Percentiles rank a stretch among this genome's conserved stretches.
These are phyloP conservation scores for Tipula vernalis DNA, from an alignment of 2,888 invertebrate genomes.

Conservation along the genomic window DNA sequence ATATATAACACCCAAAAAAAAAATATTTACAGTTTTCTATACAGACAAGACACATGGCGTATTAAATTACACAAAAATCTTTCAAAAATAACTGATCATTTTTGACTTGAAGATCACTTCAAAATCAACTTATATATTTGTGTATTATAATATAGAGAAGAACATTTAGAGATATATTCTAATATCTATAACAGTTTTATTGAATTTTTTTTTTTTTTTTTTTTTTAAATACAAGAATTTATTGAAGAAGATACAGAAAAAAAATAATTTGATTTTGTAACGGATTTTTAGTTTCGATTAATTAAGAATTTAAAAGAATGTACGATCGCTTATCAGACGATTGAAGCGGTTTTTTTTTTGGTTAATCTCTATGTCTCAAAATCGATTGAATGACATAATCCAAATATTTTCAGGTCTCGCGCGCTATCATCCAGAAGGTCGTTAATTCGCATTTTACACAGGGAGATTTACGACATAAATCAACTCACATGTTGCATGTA, in stretches of 20 bases:
- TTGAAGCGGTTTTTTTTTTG: not conserved
- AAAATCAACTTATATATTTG: not conserved
- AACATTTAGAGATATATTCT: not conserved
- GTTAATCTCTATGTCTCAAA: too few relatives aligned
- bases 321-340: not conserved
- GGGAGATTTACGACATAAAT: too few relatives aligned
- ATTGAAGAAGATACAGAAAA: not conserved
- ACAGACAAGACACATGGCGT: not conserved
- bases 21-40: not conserved
- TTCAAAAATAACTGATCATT: not conserved
- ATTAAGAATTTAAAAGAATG: not conserved
- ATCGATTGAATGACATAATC: not conserved
- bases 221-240: not conserved
- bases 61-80: not conserved
- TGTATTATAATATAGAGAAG: not conserved
- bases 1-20: not conserved
- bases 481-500: not conserved
- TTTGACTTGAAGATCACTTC: not conserved
- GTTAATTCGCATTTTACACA: too few relatives aligned
- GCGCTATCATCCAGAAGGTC: not conserved
- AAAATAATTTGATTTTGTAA: not conserved
- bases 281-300: not conserved
- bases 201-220: not conserved
- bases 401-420: not conserved
- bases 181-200: constrained; percentile 4